phyloP scores from a whole-genome alignment of 2,113 vertebrate genomes.

The Thomomys bottae region DNA sequence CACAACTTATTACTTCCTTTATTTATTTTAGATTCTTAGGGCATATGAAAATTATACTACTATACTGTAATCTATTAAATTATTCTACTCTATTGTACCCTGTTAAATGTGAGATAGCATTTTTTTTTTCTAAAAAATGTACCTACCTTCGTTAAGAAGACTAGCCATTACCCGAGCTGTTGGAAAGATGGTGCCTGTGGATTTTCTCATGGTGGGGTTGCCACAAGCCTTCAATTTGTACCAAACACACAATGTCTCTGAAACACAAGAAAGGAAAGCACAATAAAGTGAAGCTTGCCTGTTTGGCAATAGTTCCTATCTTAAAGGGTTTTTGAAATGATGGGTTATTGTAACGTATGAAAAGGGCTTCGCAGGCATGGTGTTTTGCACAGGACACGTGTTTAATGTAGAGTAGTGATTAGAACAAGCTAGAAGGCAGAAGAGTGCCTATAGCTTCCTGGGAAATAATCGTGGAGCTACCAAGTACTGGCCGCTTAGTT shows the following conservation, averaged over 20 bases:
- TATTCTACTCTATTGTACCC: not conserved
- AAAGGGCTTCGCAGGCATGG: not conserved
- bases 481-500: not conserved
- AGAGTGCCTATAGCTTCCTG: not conserved
- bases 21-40: not conserved
- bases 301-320: not conserved
- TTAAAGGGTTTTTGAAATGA: not conserved
- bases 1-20: no score
- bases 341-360: slow-evolving; percentile 16
- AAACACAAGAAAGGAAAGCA: not conserved
- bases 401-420: not conserved
- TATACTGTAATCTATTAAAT: not conserved
- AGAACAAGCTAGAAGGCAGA: not conserved
- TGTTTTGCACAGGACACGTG: not conserved
- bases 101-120: not conserved
- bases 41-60: not conserved
- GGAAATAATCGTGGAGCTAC: not conserved
- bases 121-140: not conserved
- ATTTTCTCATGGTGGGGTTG: not conserved
- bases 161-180: not conserved
- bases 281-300: not conserved
- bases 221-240: not conserved
- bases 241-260: not conserved
- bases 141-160: not conserved
- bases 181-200: not conserved